Percentiles rank a stretch among this genome's conserved stretches.
phyloP scores from a whole-genome alignment of 2,797 vertebrate genomes.

The Mormyrus proboscirostris region DNA sequence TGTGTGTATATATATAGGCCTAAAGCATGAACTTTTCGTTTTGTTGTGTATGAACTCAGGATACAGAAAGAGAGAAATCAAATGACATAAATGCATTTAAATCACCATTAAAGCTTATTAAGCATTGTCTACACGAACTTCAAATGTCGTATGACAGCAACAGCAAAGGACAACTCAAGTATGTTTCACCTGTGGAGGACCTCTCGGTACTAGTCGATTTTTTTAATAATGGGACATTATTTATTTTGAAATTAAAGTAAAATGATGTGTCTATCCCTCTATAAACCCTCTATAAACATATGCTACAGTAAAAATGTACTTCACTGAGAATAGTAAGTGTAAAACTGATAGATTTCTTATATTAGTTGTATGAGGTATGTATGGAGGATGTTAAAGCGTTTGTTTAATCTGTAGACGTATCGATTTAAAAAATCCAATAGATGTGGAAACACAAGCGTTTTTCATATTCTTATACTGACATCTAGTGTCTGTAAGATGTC shows the following conservation, averaged over 20 bases:
- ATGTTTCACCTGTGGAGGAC: neutral
- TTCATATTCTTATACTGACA: neutral
- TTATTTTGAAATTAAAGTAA: neutral
- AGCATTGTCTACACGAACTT: neutral
- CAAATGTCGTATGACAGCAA: neutral
- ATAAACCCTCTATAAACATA: neutral
- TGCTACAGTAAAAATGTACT: neutral
- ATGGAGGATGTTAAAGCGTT: neutral
- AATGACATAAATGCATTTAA: neutral
- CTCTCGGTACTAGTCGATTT: neutral
- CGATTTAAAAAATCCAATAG: neutral
- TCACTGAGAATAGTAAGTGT: neutral
- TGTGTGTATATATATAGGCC: neutral
- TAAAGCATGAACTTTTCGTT: neutral
- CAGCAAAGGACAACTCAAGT: neutral
- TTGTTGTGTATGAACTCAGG: neutral
- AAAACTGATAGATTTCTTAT: neutral
- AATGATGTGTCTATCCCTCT: neutral
- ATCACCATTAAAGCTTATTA: neutral
- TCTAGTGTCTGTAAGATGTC: neutral
- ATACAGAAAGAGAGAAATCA: neutral
- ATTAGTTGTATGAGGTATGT: neutral
- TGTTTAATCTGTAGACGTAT: neutral
- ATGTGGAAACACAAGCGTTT: neutral
- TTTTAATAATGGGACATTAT: neutral